Evolutionary conservation across 1,140 invertebrate species (phyloP).

Genomic region (Trichomalopsis sarcophagae): DNA sequence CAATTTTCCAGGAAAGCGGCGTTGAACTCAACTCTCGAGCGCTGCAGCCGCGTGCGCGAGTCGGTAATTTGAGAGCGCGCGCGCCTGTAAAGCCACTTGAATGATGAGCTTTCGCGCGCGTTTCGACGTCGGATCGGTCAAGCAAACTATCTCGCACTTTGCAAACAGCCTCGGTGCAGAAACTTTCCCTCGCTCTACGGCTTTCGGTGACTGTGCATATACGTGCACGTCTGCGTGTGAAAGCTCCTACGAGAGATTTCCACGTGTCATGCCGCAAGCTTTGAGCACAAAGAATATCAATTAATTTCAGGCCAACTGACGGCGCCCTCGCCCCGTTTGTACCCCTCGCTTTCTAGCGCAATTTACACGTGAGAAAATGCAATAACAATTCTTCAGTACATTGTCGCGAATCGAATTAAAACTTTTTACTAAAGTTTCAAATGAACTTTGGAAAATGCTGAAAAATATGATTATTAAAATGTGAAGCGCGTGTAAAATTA

Average conservation of each 20-base stretch:
- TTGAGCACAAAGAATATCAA: slow-evolving; percentile 34
- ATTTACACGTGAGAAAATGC: background rate
- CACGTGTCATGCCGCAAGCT: background rate
- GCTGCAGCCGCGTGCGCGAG: slow-evolving; percentile 40
- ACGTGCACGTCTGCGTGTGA: background rate
- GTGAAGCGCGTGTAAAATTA: too few species aligned
- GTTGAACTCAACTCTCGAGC: slow-evolving; percentile 40
- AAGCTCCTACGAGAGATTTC: background rate
- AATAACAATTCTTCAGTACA: too few species aligned
- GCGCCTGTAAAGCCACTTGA: slow-evolving; percentile 47
- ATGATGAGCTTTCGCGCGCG: slow-evolving; percentile 38
- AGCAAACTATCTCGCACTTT: slow-evolving; percentile 35
- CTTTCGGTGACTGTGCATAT: background rate
- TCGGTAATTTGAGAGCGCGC: slow-evolving; percentile 55
- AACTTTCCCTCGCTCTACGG: background rate
- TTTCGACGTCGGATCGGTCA: background rate
- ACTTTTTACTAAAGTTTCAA: too few species aligned
- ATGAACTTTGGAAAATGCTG: too few species aligned
- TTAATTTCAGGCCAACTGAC: slow-evolving; percentile 18
- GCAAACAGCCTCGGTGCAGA: background rate
- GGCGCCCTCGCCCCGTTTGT: slow-evolving; percentile 18
- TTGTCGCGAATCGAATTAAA: too few species aligned
- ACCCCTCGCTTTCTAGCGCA: background rate
- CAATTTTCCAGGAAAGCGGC: slow-evolving; percentile 59
- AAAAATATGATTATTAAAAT: too few species aligned